Evolutionary conservation across 2,797 vertebrate species (phyloP).

Genomic region (Cyclura pinguis): DNA sequence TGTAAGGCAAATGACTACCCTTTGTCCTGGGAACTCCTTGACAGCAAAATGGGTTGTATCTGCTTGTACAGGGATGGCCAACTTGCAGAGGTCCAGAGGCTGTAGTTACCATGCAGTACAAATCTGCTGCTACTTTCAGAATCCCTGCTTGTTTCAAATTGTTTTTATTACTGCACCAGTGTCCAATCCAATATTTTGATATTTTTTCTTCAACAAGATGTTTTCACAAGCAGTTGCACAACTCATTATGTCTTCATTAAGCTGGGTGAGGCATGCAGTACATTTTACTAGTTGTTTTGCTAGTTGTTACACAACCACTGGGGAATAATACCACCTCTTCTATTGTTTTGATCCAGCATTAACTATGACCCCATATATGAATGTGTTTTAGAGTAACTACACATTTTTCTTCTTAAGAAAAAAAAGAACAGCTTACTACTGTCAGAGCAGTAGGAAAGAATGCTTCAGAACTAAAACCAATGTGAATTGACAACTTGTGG

Average conservation of each 20-base stretch:
- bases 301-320: neutral
- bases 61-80: too few relatives aligned
- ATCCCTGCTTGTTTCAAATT: too few relatives aligned
- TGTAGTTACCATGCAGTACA: too few relatives aligned
- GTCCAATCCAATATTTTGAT: too few relatives aligned
- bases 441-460: neutral
- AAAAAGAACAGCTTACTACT: too few relatives aligned
- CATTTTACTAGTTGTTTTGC: neutral
- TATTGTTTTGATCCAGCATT: neutral
- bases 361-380: neutral
- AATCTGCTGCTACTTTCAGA: too few relatives aligned
- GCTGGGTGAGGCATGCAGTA: neutral
- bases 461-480: neutral
- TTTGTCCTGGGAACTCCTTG: neutral
- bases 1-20: neutral
- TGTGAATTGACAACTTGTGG: conserved; percentile 8
- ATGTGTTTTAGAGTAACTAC: neutral
- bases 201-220: too few relatives aligned
- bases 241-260: too few relatives aligned
- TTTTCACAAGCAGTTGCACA: too few relatives aligned
- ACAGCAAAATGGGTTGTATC: neutral
- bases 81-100: too few relatives aligned
- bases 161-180: too few relatives aligned
- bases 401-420: too few relatives aligned
- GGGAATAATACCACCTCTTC: neutral